Conservation (phyloP, 2,113 vertebrate genomes). For the human (Homo sapiens) region GRCh38 chr5:83440501-83441000, state of each 20-base stretch:
- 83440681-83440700: neutral
- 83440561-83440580: neutral
- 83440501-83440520: neutral
- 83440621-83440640: neutral
- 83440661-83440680: neutral
- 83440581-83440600: neutral
- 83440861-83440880: neutral
- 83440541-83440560: neutral
- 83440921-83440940: neutral
- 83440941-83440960: neutral
- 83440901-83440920: neutral
- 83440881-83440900: neutral
- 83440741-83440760: neutral
- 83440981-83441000: no score
- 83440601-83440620: neutral
- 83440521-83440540: neutral
- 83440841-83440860: neutral
- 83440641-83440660: neutral
- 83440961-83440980: no score
- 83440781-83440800: neutral
- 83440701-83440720: neutral
- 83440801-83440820: neutral
- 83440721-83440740: neutral
- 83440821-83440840: neutral
- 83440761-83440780: neutral